These are phyloP conservation scores for Machimus atricapillus DNA, from an alignment of 2,888 invertebrate species.

Conservation along the genomic window DNA sequence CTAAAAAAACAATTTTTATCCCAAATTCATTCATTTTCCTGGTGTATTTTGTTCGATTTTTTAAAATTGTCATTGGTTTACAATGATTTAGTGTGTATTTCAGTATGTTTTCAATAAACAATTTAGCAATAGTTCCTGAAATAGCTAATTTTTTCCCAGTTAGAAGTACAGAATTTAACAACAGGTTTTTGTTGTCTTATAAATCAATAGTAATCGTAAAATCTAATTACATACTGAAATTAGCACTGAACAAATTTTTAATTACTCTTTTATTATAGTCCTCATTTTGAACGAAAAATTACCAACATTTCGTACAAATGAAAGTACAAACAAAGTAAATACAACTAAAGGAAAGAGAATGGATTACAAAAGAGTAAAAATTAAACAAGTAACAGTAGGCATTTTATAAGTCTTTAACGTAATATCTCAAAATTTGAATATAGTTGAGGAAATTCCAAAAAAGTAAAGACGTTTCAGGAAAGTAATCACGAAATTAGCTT, in stretches of 20 bases:
- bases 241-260: not conserved
- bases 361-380: slow-evolving; percentile 6
- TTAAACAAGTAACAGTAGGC: not conserved
- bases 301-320: slow-evolving; percentile 48
- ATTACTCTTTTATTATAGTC: slow-evolving; percentile 7
- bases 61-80: not conserved
- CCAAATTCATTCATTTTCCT: slow-evolving; percentile 46
- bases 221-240: not conserved
- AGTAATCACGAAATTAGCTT: not conserved
- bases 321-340: slow-evolving; percentile 46
- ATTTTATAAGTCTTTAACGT: slow-evolving; percentile 7
- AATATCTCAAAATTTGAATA: slow-evolving; percentile 4
- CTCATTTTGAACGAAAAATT: slow-evolving; percentile 38
- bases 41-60: slow-evolving; percentile 11
- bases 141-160: not conserved
- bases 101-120: not conserved
- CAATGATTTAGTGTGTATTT: not conserved
- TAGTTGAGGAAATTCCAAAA: slow-evolving; percentile 3
- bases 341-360: slow-evolving; percentile 34
- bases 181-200: not conserved
- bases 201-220: not conserved
- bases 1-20: slow-evolving; percentile 45
- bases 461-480: not conserved
- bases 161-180: not conserved
- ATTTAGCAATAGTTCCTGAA: not conserved